Evolutionary conservation across 2,797 vertebrate species (phyloP).

Genomic region (Calcarius lapponicus): DNA sequence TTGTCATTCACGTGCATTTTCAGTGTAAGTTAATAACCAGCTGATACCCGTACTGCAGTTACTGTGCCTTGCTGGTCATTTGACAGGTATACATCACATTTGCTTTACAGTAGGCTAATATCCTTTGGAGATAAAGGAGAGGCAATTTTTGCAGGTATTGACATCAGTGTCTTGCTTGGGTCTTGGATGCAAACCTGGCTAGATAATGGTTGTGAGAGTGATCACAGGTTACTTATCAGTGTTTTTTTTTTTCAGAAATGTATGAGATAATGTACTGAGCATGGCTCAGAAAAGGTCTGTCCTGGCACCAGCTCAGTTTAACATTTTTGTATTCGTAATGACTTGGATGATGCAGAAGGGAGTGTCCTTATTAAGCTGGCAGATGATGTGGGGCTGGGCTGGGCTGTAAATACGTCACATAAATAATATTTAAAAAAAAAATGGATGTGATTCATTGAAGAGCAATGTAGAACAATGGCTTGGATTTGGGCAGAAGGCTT

Average conservation of each 20-base stretch:
- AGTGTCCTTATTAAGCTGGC: not conserved
- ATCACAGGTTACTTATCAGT: not conserved
- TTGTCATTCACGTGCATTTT: not conserved
- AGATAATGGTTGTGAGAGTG: not conserved
- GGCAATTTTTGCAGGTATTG: not conserved
- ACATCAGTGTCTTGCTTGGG: not conserved
- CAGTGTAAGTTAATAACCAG: not conserved
- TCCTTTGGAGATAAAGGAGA: not conserved
- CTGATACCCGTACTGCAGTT: not conserved
- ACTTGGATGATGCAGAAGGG: not conserved
- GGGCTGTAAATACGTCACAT: not conserved
- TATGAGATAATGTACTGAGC: not conserved
- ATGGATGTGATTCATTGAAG: not conserved
- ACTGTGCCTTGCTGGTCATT: not conserved
- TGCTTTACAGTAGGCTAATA: not conserved
- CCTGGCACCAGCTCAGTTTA: not conserved
- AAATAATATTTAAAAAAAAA: not conserved
- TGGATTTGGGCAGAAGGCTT: constrained; percentile 6
- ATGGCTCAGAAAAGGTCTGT: not conserved
- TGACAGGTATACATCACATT: not conserved
- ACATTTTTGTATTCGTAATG: not conserved
- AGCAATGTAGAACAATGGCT: constrained; percentile 11
- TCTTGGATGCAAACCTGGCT: not conserved
- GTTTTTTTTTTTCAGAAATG: not conserved
- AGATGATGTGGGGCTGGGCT: not conserved